Base-by-base conservation (phyloP, 2,113 vertebrate species). In the Esox niger region DNA sequence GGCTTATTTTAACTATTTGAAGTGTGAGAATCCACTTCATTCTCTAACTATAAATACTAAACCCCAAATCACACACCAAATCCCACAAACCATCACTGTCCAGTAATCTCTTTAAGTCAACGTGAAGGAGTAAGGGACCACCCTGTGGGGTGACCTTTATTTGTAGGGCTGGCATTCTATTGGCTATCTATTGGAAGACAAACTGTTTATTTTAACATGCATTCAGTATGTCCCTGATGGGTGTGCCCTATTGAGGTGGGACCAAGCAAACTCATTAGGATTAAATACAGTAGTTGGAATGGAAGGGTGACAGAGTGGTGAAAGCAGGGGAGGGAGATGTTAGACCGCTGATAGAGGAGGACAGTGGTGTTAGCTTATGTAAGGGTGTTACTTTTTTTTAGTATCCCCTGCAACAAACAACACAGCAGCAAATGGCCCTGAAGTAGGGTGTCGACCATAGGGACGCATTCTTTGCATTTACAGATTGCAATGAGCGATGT, bases 181-280 rank as follows among this genome's bases (percentile, higher is more conserved):
- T 83, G 82, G 81, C 66, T 64, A 80, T 63, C 81, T 77, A 77
- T 78, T 84, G 75, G 78, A 63, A 64, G 17, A 67, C 67, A 80
- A 84, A 87, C 67, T 72, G 75, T 62, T 66, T 56, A 79, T 81
- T 87, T 86, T 59, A 79, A 74, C 38, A 23, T 80, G 70, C 68
- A 56, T 75, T 62, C 60, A 63, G 62, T 25, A 71, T 69, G 69
- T 77, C 69, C 59, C 23, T 11, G 20, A 21, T 21, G 71, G 68
- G 61, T 43, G 57, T 74, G 62, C 23, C 59, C 47, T 27, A 75
- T 38, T 76, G 69, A 66, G 69, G 62, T 49, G 35, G 30, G 56
- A 71, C 65, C 64, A 62, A 75, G 70, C 66, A 67, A 63, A 59
- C 64, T 79, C 78, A 70, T 83, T 63, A 76, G 76, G 66, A 73